A percentile compares a stretch with the other conserved stretches of the same genome.
Conservation (phyloP, 1,140 invertebrate species). For the Drosophila dunni region DNA sequence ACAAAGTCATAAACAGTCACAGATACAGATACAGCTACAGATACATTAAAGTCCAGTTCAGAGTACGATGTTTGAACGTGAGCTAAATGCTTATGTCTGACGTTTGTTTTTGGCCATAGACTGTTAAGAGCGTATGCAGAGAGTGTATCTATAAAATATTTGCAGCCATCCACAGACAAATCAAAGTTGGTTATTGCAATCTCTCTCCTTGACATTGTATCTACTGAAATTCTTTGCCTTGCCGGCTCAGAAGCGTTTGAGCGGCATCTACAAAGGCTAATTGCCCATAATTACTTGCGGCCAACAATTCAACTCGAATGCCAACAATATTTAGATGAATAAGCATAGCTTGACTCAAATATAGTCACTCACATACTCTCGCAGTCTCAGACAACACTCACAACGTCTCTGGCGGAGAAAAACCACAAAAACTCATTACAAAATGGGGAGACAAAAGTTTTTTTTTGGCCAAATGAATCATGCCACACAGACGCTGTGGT, state of each 20-base stretch:
- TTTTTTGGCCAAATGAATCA: constrained; percentile 64
- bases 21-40: neutral
- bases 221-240: constrained; percentile 23
- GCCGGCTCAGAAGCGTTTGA: constrained; percentile 39
- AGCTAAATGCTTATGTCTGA: constrained; percentile 41
- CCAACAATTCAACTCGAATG: constrained; percentile 41
- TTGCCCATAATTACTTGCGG: constrained; percentile 64
- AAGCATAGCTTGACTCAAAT: constrained; percentile 10
- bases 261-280: constrained; percentile 44
- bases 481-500: constrained; percentile 42
- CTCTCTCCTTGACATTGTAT: constrained; percentile 49
- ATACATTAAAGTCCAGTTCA: neutral
- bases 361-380: neutral
- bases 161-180: constrained; percentile 10
- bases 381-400: neutral
- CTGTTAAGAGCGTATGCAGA: constrained; percentile 15
- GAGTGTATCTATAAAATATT: constrained; percentile 28
- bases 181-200: constrained; percentile 1
- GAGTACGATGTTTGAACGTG: constrained; percentile 23
- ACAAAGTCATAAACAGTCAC: constrained; percentile 7
- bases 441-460: constrained; percentile 71
- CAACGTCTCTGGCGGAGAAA: constrained; percentile 36
- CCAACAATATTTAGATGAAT: constrained; percentile 47
- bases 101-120: constrained; percentile 3
- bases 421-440: constrained; percentile 76